Evolutionary conservation across 1,140 invertebrate species (phyloP).

Genomic region (Cotesia chilonis): DNA sequence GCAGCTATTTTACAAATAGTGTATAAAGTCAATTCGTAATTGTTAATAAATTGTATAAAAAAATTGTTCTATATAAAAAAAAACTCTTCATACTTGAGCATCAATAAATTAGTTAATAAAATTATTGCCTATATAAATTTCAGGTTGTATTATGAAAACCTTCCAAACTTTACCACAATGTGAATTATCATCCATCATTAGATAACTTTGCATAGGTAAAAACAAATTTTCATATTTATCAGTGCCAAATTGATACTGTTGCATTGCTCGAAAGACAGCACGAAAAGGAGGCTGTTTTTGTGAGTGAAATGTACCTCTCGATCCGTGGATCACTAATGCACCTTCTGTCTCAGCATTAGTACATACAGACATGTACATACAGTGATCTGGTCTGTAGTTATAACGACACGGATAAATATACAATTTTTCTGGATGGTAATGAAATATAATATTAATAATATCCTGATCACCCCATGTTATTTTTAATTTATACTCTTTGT

Average conservation of each 20-base stretch:
- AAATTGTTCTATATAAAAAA: neutral
- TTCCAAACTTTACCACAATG: slow-evolving; percentile 66
- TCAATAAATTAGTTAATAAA: slow-evolving; percentile 18
- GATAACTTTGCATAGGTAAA: slow-evolving; percentile 62
- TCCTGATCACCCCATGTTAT: slow-evolving; percentile 98
- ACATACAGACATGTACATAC: slow-evolving; percentile 92
- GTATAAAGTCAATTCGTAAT: too few relatives aligned
- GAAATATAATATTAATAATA: slow-evolving; percentile 95
- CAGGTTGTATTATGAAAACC: slow-evolving; percentile 60
- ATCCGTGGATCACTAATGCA: slow-evolving; percentile 88
- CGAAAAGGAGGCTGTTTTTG: slow-evolving; percentile 88
- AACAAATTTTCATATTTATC: slow-evolving; percentile 64
- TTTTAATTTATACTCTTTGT: slow-evolving; percentile 84
- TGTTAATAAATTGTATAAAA: neutral
- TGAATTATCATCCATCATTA: slow-evolving; percentile 60
- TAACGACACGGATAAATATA: slow-evolving; percentile 86
- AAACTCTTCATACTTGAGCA: neutral
- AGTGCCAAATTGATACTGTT: slow-evolving; percentile 68
- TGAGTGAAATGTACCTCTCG: slow-evolving; percentile 84
- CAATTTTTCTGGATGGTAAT: slow-evolving; percentile 87
- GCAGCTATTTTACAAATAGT: too few relatives aligned
- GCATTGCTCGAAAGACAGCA: slow-evolving; percentile 77
- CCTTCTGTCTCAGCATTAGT: slow-evolving; percentile 78
- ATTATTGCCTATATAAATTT: slow-evolving; percentile 51
- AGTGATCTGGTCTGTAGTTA: slow-evolving; percentile 94